Base-by-base conservation (phyloP, 2,888 invertebrate species). In the Dasysyrphus albostriatus region DNA sequence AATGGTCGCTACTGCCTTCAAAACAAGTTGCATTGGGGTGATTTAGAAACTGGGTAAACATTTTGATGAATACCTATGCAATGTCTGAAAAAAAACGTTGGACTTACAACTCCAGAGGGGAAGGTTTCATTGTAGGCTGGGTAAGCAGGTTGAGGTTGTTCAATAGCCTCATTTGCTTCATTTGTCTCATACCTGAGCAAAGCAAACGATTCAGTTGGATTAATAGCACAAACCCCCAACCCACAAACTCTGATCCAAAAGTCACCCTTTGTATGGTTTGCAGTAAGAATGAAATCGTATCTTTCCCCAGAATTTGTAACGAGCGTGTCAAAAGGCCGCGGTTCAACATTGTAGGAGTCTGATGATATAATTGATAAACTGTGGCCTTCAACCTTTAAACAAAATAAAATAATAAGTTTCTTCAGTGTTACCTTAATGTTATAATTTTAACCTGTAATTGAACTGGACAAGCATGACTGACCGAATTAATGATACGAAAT, bases 261-360 rank as follows among this genome's bases (percentile, higher is more conserved):
- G 76, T 90, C 90, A 3, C 90, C 89, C 6, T 80, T 90, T 90
- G 54, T 90, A 89, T 93, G 91, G 88, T 92, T 91, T 5, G 94
- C 93, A 5, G 89, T 85, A 5, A 94, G 65, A 2, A 94, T 91
- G 54, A 94, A 92, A 88, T 94, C 94, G 88, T 92, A 94, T 65
- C 94, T 90, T 88, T 94, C 94, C 0, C 94, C 94, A 10, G 93
- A 89, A 63, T 93, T 91, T 0, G 90, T 88, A 0, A 91, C 88
- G 0, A 93, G 72, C 5, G 91, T 89, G 58, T 91, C 90, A 56
- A 91, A 90, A 5, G 44, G 24, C 9, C 89, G 79, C 5, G 91
- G 91, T 29, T 89, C 77, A 0, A 92, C 88, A n/a, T 90, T 83
- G 67, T 88, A 90, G 0, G 92, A 92, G 88, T 93, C 93, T 1